phyloP scores from a whole-genome alignment of 2,888 invertebrate species.

The Andrena trimmerana region DNA sequence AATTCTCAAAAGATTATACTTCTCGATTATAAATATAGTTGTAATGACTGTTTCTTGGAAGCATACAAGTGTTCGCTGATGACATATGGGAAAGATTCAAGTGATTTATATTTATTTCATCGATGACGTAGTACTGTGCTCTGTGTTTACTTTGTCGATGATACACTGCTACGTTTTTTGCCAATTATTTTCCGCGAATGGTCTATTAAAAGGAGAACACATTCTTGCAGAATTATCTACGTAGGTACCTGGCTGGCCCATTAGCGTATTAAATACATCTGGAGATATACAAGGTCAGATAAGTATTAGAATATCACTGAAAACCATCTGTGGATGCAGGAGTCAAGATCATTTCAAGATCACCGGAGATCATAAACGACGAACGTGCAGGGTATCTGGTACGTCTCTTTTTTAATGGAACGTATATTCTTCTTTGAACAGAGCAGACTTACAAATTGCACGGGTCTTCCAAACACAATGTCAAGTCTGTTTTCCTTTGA shows the following conservation, averaged over 20 bases:
- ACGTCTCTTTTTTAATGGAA: not conserved
- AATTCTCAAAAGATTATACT: not conserved
- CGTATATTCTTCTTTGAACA: not conserved
- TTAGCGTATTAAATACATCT: not conserved
- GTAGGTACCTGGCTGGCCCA: not conserved
- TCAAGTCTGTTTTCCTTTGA: not conserved
- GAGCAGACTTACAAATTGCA: not conserved
- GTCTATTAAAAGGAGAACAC: not conserved
- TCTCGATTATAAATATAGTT: not conserved
- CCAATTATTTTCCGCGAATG: not conserved
- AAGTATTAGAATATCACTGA: not conserved
- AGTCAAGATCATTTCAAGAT: not conserved
- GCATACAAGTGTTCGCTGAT: not conserved
- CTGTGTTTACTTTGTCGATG: not conserved
- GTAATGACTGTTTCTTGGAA: not conserved
- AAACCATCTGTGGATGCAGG: not conserved
- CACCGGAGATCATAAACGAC: not conserved
- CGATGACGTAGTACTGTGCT: not conserved
- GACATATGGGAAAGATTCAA: not conserved
- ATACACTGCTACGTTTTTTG: not conserved
- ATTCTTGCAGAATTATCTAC: not conserved
- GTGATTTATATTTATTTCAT: constrained; percentile 2
- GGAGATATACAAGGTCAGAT: not conserved
- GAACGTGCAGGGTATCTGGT: not conserved
- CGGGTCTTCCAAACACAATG: not conserved